phyloP scores from a whole-genome alignment of 2,888 invertebrate genomes.

The Baronia brevicornis region DNA sequence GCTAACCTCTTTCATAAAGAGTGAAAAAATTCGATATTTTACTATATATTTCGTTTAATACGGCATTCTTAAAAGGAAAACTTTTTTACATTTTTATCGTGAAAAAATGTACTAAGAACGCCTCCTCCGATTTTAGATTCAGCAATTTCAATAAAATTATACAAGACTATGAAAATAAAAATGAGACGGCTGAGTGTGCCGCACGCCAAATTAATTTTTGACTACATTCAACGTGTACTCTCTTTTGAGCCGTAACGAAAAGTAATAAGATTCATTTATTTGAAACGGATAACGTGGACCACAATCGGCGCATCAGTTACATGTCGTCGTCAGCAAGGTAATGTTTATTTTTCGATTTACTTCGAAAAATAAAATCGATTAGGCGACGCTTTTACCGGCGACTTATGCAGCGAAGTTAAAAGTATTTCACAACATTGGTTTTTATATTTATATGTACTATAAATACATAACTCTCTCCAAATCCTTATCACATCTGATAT shows the following conservation, averaged over 20 bases:
- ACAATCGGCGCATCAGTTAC: constrained; percentile 22
- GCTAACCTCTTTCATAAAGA: no score
- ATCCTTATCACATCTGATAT: no score
- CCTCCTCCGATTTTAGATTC: constrained; percentile 28
- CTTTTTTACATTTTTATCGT: constrained; percentile 14
- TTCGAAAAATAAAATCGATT: constrained; percentile 64
- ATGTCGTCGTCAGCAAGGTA: constrained; percentile 39
- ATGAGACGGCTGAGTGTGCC: constrained; percentile 26
- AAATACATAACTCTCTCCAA: no score
- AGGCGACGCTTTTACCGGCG: constrained; percentile 33
- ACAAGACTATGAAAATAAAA: constrained; percentile 51
- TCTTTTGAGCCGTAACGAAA: constrained; percentile 24
- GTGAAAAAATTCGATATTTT: no score
- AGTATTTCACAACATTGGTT: no score
- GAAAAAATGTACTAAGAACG: constrained; percentile 18
- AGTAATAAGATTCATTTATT: neutral
- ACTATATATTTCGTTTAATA: no score
- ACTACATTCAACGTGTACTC: constrained; percentile 8
- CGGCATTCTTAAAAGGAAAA: constrained; percentile 8
- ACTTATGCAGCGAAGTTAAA: no score
- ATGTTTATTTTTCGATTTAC: constrained; percentile 45
- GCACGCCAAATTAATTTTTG: constrained; percentile 21
- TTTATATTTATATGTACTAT: no score
- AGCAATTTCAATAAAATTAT: constrained; percentile 49
- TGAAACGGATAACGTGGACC: constrained; percentile 8